Percentiles rank a stretch among this genome's conserved stretches.
These are phyloP conservation scores for Plebejus anna DNA, from an alignment of 2,888 invertebrate genomes.

Conservation along the genomic window DNA sequence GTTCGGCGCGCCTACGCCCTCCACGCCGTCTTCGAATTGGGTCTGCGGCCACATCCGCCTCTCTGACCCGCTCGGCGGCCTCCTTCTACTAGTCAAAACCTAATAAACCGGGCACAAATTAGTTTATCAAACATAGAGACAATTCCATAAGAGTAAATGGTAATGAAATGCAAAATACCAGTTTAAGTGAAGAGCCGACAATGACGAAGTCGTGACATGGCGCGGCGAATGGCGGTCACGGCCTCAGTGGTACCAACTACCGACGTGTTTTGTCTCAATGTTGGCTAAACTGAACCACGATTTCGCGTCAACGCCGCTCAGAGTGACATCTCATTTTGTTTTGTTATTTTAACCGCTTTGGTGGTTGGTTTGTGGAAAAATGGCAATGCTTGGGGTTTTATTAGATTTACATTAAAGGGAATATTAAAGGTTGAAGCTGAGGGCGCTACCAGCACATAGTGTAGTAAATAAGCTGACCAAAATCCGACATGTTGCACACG, in stretches of 20 bases:
- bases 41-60: too few relatives aligned
- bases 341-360: neutral
- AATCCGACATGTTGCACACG: too few relatives aligned
- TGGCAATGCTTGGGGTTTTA: too few relatives aligned
- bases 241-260: conserved; percentile 37
- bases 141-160: neutral
- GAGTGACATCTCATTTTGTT: conserved; percentile 9
- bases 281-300: conserved; percentile 24
- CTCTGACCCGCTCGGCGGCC: too few relatives aligned
- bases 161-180: conserved; percentile 29
- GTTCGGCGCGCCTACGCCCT: too few relatives aligned
- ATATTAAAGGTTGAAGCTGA: too few relatives aligned
- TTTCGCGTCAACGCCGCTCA: neutral
- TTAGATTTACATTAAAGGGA: too few relatives aligned
- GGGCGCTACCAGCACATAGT: too few relatives aligned
- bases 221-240: conserved; percentile 45
- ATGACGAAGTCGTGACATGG: conserved; percentile 31
- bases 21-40: too few relatives aligned
- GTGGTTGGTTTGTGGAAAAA: too few relatives aligned
- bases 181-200: conserved; percentile 25
- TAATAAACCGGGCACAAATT: neutral
- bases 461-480: too few relatives aligned
- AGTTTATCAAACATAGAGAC: neutral
- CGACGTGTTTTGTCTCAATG: conserved; percentile 22
- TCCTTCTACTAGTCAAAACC: too few relatives aligned